Evolutionary conservation across 2,113 vertebrate species (phyloP).

Genomic region (Lophochroa leadbeateri): DNA sequence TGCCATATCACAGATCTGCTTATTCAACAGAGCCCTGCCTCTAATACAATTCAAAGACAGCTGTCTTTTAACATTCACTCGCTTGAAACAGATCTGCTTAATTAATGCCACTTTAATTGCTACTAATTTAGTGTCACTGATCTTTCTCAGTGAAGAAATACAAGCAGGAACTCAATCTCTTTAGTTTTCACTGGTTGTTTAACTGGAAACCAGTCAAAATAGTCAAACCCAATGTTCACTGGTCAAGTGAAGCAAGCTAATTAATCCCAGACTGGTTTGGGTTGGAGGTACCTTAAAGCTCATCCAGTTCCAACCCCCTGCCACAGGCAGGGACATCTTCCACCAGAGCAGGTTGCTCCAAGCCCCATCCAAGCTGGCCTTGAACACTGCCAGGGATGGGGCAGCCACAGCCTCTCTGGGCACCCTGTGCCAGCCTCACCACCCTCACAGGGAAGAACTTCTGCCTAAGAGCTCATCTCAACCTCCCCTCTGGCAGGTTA

Average conservation of each 20-base stretch:
- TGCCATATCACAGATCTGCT: neutral
- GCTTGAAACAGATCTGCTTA: conserved; percentile 11
- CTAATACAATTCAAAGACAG: neutral
- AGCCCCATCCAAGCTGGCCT: neutral
- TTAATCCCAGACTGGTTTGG: neutral
- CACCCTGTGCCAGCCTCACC: neutral
- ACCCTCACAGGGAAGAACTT: neutral
- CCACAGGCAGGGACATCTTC: neutral
- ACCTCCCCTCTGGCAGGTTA: neutral
- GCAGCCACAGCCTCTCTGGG: neutral
- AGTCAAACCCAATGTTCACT: neutral
- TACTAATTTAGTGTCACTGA: neutral
- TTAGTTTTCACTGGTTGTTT: neutral
- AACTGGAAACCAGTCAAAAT: neutral
- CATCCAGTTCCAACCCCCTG: neutral
- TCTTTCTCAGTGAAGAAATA: neutral
- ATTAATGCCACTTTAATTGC: conserved; percentile 29
- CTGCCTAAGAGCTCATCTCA: neutral
- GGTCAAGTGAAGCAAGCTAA: neutral
- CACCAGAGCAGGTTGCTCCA: neutral
- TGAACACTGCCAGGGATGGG: neutral
- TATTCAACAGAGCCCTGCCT: neutral
- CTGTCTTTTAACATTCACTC: neutral
- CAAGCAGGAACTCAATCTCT: neutral
- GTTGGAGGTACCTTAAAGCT: neutral